Evolutionary conservation across 2,888 invertebrate genomes (phyloP).

Genomic region (Patella caerulea): DNA sequence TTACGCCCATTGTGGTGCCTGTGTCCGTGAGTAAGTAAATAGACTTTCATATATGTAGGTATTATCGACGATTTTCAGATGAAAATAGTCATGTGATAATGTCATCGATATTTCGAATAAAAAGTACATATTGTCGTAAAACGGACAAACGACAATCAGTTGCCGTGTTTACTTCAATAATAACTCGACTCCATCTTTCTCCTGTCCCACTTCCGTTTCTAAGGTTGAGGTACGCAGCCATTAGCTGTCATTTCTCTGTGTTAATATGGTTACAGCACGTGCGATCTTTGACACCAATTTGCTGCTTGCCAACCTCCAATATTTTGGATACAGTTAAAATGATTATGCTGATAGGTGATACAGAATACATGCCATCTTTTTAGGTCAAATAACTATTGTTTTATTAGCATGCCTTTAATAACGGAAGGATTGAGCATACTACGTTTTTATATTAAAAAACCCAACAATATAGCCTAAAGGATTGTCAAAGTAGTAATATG

Average conservation of each 20-base stretch:
- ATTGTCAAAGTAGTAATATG: too few species aligned
- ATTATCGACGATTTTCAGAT: too few species aligned
- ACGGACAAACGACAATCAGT: not conserved
- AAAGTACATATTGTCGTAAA: not conserved
- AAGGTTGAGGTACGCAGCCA: not conserved
- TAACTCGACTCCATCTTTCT: constrained; percentile 7
- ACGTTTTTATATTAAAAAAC: too few species aligned
- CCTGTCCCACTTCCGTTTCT: constrained; percentile 9
- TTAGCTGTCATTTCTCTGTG: not conserved
- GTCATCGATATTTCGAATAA: not conserved
- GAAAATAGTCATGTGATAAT: not conserved
- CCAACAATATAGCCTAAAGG: too few species aligned
- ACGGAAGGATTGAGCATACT: too few species aligned
- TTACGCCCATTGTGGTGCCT: too few species aligned
- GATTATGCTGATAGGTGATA: too few species aligned
- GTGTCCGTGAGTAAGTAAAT: too few species aligned
- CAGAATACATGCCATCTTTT: too few species aligned
- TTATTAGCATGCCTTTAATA: too few species aligned
- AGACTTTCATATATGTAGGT: too few species aligned
- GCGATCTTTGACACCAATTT: constrained; percentile 10
- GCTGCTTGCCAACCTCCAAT: not conserved
- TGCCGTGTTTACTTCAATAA: not conserved
- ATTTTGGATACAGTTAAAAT: not conserved
- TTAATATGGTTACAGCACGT: constrained; percentile 9
- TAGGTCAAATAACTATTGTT: too few species aligned